phyloP scores from a whole-genome alignment of 2,797 vertebrate genomes.

The Myiotriccus ornatus region DNA sequence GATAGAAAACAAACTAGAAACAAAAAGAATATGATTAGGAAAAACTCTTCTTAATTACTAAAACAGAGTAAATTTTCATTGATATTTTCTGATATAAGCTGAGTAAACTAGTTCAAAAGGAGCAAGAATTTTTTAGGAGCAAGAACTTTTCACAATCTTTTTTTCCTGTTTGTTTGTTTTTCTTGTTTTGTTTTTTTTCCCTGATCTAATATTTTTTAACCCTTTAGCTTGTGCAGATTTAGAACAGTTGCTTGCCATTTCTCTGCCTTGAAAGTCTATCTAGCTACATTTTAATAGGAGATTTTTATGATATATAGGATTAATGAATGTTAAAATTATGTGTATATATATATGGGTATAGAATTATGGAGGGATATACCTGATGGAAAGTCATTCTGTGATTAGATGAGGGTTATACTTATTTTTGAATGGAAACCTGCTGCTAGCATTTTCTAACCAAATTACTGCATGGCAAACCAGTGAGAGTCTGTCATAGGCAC shows the following conservation, averaged over 20 bases:
- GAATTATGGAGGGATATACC: background rate
- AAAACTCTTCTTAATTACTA: background rate
- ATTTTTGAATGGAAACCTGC: background rate
- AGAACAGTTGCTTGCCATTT: background rate
- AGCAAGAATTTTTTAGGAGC: background rate
- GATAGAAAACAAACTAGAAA: background rate
- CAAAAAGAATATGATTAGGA: background rate
- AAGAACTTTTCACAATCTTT: background rate
- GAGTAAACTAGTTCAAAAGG: background rate
- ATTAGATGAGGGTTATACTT: background rate
- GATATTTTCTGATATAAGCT: background rate
- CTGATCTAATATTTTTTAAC: background rate
- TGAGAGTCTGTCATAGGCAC: background rate
- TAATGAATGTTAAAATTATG: background rate
- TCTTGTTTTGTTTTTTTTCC: background rate
- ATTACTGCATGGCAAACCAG: background rate
- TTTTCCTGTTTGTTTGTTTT: background rate
- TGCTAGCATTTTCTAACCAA: background rate
- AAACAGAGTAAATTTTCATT: background rate
- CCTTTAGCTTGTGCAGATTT: background rate
- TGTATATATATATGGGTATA: background rate
- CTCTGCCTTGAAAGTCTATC: background rate
- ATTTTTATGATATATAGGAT: background rate
- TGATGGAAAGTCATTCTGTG: background rate
- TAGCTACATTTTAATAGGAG: background rate